Conservation (phyloP, 2,797 vertebrate species). For the Muscicapa comitata region DNA sequence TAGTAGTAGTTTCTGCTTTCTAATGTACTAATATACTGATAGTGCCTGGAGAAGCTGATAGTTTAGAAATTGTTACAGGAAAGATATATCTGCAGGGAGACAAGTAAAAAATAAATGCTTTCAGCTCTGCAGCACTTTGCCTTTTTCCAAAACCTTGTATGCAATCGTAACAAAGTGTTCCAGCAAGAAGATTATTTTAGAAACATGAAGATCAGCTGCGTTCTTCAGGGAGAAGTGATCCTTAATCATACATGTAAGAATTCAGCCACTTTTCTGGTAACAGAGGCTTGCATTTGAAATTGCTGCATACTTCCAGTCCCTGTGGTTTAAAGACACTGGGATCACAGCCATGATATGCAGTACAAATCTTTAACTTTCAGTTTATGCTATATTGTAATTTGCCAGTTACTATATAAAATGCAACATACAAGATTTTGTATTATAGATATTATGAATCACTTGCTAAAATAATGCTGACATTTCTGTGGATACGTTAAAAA, state of each 20-base stretch:
- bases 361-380: slow-evolving; percentile 41
- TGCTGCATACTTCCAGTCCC: background rate
- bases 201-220: background rate
- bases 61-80: background rate
- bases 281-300: slow-evolving; percentile 43
- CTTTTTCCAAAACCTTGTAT: slow-evolving; percentile 28
- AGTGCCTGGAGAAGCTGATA: slow-evolving; percentile 15
- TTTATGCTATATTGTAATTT: slow-evolving; percentile 24
- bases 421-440: slow-evolving; percentile 45
- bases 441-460: slow-evolving; percentile 56
- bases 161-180: slow-evolving; percentile 31
- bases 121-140: background rate
- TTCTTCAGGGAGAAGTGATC: background rate
- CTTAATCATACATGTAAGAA: slow-evolving; percentile 25
- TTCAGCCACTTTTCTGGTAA: background rate
- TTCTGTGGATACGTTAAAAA: slow-evolving; percentile 44
- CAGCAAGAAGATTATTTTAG: slow-evolving; percentile 36
- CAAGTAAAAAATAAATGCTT: background rate
- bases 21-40: background rate
- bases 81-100: background rate
- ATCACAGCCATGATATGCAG: slow-evolving; percentile 42
- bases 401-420: slow-evolving; percentile 37
- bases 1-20: background rate
- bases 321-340: slow-evolving; percentile 48
- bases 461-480: slow-evolving; percentile 55